Evolutionary conservation across 2,113 vertebrate species (phyloP).

Genomic region (Thinocorus orbignyianus): DNA sequence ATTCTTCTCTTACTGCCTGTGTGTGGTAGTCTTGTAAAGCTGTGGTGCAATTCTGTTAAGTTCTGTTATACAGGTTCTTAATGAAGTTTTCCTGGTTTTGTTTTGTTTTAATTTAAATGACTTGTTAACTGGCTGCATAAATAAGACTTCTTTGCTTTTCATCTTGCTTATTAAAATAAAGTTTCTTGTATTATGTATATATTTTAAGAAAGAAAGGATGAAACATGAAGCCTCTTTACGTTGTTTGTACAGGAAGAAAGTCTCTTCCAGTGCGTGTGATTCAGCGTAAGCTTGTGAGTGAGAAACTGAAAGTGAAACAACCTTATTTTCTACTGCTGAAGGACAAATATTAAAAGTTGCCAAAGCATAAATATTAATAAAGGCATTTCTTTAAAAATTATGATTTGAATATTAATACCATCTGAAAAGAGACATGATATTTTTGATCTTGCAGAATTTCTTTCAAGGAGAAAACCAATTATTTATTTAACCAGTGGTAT

Average conservation of each 20-base stretch:
- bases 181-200: not conserved
- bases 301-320: slow-evolving; percentile 59
- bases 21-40: slow-evolving; percentile 55
- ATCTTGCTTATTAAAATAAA: not conserved
- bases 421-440: not conserved
- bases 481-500: not conserved
- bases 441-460: not conserved
- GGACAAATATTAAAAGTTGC: not conserved
- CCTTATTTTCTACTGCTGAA: not conserved
- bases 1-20: slow-evolving; percentile 21
- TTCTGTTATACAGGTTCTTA: not conserved
- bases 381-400: not conserved
- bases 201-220: not conserved
- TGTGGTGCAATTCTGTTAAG: not conserved
- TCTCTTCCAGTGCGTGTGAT: not conserved
- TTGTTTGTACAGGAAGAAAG: not conserved
- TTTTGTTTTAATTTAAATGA: not conserved
- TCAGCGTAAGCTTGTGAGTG: not conserved
- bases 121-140: not conserved
- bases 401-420: not conserved
- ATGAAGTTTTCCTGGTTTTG: not conserved
- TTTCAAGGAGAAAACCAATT: not conserved
- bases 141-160: not conserved
- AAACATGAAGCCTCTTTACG: fast-evolving
- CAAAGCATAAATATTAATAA: not conserved